Percentiles rank a stretch among this genome's conserved stretches.
phyloP scores from a whole-genome alignment of 2,113 vertebrate genomes.

The Odontesthes bonariensis region DNA sequence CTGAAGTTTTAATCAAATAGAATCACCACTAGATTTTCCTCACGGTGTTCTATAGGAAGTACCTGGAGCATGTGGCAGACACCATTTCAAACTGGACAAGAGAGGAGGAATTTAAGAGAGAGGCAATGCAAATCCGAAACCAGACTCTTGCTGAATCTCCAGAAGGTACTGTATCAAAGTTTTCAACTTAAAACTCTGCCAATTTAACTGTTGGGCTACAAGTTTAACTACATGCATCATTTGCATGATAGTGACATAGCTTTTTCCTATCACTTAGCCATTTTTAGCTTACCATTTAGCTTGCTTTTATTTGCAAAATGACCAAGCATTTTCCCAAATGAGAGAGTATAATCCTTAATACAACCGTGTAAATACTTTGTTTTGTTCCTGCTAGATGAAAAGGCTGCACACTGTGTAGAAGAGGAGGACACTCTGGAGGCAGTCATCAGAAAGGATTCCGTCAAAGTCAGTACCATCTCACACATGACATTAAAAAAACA shows the following conservation, averaged over 20 bases:
- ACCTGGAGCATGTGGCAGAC: constrained; percentile 88
- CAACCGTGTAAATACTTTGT: neutral
- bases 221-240: neutral
- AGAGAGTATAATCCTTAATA: neutral
- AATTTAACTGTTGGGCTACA: accelerated
- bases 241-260: neutral
- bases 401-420: neutral
- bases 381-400: constrained; percentile 34
- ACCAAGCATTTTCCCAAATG: no score
- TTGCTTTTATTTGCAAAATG: no score
- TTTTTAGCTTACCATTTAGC: no score
- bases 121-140: constrained; percentile 46
- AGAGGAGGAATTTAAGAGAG: constrained; percentile 85
- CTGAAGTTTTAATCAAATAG: neutral
- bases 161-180: constrained; percentile 20
- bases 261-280: neutral
- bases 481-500: neutral
- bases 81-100: constrained; percentile 86
- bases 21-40: neutral
- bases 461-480: constrained; percentile 73
- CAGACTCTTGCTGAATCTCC: constrained; percentile 42
- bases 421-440: constrained; percentile 34
- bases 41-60: constrained; percentile 78
- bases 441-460: constrained; percentile 73
- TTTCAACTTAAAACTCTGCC: neutral